A percentile compares a stretch with the other conserved stretches of the same genome.
These are phyloP conservation scores for Falco novaeseelandiae DNA, from an alignment of 2,797 vertebrate species.

Conservation along the genomic window DNA sequence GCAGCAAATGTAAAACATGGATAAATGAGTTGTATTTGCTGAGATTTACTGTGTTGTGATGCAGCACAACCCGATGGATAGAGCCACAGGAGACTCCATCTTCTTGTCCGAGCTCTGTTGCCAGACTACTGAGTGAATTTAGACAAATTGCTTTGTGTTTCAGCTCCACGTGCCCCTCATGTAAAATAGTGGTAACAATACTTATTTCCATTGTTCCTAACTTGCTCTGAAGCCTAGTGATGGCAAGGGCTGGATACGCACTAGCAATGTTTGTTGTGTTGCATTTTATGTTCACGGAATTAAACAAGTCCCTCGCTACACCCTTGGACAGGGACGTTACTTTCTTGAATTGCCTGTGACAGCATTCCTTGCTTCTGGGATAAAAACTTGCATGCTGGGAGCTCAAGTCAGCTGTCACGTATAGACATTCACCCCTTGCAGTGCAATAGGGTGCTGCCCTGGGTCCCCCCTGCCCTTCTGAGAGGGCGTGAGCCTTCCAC, in stretches of 20 bases:
- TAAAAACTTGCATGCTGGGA: background rate
- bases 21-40: background rate
- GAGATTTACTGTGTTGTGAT: background rate
- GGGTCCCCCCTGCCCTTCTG: background rate
- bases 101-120: background rate
- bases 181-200: background rate
- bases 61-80: background rate
- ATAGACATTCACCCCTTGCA: background rate
- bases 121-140: background rate
- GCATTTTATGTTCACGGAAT: background rate
- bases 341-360: rapidly evolving
- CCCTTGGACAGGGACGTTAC: background rate
- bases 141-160: background rate
- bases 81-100: background rate
- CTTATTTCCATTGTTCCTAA: background rate
- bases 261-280: background rate
- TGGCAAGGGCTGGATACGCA: background rate
- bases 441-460: background rate
- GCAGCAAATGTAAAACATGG: background rate
- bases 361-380: background rate
- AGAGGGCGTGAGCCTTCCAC: background rate
- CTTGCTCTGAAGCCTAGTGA: background rate
- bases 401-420: background rate
- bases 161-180: rapidly evolving
- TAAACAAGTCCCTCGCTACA: background rate